Conservation (phyloP, 2,888 invertebrate genomes). For the Nipponacmea schrenckii region DNA sequence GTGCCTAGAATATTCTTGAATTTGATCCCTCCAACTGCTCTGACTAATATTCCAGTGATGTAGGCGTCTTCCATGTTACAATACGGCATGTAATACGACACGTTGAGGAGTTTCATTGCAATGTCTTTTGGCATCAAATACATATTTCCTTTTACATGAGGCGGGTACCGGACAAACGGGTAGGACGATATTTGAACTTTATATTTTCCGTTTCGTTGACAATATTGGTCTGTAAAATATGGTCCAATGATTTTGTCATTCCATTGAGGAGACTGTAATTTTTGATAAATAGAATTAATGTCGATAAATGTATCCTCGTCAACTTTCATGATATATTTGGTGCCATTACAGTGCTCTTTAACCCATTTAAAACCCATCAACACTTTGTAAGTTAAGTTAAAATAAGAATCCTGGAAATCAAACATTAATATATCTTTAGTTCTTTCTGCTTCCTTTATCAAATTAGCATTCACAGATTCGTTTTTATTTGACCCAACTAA, state of each 20-base stretch:
- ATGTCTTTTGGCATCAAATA: constrained; percentile 47
- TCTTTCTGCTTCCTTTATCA: constrained; percentile 23
- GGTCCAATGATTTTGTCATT: constrained; percentile 15
- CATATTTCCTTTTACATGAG: constrained; percentile 41
- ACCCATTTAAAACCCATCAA: constrained; percentile 59
- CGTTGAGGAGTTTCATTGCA: constrained; percentile 32
- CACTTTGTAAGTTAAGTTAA: constrained; percentile 61
- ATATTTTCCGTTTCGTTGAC: constrained; percentile 37
- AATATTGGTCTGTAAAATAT: constrained; percentile 14
- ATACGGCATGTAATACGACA: constrained; percentile 44
- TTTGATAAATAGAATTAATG: constrained; percentile 62
- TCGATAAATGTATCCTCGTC: constrained; percentile 64
- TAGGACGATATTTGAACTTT: constrained; percentile 30
- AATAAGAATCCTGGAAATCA: constrained; percentile 56
- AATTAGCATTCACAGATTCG: constrained; percentile 4
- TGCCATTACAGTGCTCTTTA: constrained; percentile 46
- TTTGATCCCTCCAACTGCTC: constrained; percentile 23
- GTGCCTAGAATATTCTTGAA: not conserved
- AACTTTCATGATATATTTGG: constrained; percentile 52
- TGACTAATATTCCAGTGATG: constrained; percentile 47
- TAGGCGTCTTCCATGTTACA: constrained; percentile 50
- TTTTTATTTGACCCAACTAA: constrained; percentile 28
- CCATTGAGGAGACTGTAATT: constrained; percentile 13
- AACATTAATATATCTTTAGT: constrained; percentile 36
- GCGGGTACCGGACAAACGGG: constrained; percentile 38